These are phyloP conservation scores for Octonoba sinensis DNA, from an alignment of 2,888 invertebrate genomes.

Conservation along the genomic window DNA sequence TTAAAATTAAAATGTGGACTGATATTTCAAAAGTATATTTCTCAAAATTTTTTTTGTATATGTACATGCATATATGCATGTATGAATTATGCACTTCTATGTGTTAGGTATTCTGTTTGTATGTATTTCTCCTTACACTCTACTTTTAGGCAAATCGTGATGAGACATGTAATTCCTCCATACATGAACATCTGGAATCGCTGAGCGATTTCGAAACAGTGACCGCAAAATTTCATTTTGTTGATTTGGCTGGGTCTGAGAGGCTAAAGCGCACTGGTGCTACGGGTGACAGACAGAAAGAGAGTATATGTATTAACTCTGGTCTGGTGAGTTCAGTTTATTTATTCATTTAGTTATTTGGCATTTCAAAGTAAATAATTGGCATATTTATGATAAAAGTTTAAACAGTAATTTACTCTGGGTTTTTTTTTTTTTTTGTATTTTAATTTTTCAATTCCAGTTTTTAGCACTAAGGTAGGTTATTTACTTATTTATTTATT, in stretches of 20 bases:
- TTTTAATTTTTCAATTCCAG: too few species aligned
- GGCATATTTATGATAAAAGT: not conserved
- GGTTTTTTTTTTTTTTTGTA: too few species aligned
- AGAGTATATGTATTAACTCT: constrained; percentile 98
- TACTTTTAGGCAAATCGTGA: constrained; percentile 12
- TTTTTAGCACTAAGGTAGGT: too few species aligned
- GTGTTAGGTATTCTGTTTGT: too few species aligned
- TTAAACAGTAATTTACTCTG: too few species aligned
- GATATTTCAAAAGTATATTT: too few species aligned
- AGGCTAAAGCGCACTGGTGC: constrained; percentile 96
- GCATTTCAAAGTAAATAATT: not conserved
- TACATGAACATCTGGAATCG: constrained; percentile 68
- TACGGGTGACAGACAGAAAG: constrained; percentile 95
- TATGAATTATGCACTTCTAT: too few species aligned
- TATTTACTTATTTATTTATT: too few species aligned
- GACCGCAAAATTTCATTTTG: constrained; percentile 98
- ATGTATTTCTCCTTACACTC: too few species aligned
- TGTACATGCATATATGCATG: too few species aligned
- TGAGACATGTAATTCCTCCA: constrained; percentile 52
- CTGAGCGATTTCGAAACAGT: constrained; percentile 89
- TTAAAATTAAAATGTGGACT: too few species aligned
- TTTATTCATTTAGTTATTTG: not conserved
- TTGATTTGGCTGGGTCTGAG: constrained; percentile 98
- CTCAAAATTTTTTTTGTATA: too few species aligned
- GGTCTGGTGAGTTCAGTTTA: constrained; percentile 78